These are phyloP conservation scores for Campylorhamphus procurvoides DNA, from an alignment of 2,113 vertebrate genomes.

Conservation along the genomic window DNA sequence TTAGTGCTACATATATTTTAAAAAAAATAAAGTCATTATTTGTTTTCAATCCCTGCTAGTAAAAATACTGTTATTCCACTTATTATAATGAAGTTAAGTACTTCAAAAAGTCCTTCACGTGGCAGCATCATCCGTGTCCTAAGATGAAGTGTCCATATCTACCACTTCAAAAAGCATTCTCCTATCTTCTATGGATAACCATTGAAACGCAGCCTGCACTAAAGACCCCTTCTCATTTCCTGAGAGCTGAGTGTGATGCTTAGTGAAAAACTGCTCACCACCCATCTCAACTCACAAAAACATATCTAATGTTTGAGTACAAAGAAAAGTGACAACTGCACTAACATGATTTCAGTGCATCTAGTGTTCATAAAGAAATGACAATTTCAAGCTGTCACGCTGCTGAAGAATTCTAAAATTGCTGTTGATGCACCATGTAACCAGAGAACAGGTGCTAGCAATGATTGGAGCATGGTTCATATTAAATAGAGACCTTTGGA, in stretches of 20 bases:
- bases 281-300: conserved; percentile 20
- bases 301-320: background rate
- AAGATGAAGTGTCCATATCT: conserved; percentile 1
- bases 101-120: conserved; percentile 27
- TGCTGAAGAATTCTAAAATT: conserved; percentile 59
- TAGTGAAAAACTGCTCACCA: background rate
- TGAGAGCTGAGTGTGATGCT: background rate
- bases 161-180: conserved; percentile 26
- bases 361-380: conserved; percentile 47
- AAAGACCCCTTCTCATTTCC: conserved; percentile 5
- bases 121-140: background rate
- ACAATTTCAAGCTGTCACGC: conserved; percentile 63
- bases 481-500: conserved; percentile 65
- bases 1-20: background rate
- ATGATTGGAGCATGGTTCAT: conserved; percentile 21
- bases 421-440: conserved; percentile 63
- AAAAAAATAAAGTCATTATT: background rate
- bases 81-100: conserved; percentile 38
- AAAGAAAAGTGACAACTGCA: conserved; percentile 31
- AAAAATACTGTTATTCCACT: conserved; percentile 25
- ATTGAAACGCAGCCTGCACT: background rate
- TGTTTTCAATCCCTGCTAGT: conserved; percentile 1
- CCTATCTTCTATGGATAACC: background rate
- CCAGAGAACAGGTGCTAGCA: conserved; percentile 61
- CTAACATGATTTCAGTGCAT: conserved; percentile 42